A percentile compares a stretch with the other conserved stretches of the same genome.
Conservation (phyloP, 1,140 invertebrate genomes). For the Dermatophagoides farinae region DNA sequence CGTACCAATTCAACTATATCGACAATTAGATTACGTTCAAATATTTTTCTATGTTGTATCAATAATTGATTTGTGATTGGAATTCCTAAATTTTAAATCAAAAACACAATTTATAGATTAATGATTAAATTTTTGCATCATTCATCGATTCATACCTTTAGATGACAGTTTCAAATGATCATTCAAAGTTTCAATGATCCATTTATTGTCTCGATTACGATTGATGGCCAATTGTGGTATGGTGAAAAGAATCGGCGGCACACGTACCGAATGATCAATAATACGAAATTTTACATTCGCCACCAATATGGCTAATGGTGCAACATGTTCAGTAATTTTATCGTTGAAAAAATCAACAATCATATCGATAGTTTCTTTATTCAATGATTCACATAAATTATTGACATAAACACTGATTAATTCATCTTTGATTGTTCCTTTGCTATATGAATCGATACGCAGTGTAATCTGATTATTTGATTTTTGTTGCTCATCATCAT, state of each 20-base stretch:
- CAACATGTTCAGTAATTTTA: not conserved
- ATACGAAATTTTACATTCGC: not conserved
- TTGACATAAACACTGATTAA: constrained; percentile 4
- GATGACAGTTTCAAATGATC: no score
- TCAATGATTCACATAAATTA: not conserved
- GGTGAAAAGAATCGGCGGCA: not conserved
- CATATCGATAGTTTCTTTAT: constrained; percentile 1
- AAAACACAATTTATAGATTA: not conserved
- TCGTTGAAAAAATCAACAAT: constrained; percentile 8
- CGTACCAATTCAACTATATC: not conserved
- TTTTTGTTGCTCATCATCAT: not conserved
- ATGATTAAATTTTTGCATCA: not conserved
- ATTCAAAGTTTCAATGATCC: constrained; percentile 1
- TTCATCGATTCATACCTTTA: not conserved
- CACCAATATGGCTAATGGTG: not conserved
- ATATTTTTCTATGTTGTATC: constrained; percentile 1
- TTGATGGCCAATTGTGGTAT: not conserved
- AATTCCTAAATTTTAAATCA: not conserved
- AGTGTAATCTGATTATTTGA: not conserved
- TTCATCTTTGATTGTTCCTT: not conserved
- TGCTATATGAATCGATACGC: constrained; percentile 4
- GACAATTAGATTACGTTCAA: constrained; percentile 2
- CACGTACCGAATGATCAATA: not conserved
- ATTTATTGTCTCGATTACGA: constrained; percentile 2
- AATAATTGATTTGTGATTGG: not conserved